Percentiles rank a stretch among this genome's conserved stretches.
Conservation (phyloP, 2,888 invertebrate species). For the Mellilla xanthometata region DNA sequence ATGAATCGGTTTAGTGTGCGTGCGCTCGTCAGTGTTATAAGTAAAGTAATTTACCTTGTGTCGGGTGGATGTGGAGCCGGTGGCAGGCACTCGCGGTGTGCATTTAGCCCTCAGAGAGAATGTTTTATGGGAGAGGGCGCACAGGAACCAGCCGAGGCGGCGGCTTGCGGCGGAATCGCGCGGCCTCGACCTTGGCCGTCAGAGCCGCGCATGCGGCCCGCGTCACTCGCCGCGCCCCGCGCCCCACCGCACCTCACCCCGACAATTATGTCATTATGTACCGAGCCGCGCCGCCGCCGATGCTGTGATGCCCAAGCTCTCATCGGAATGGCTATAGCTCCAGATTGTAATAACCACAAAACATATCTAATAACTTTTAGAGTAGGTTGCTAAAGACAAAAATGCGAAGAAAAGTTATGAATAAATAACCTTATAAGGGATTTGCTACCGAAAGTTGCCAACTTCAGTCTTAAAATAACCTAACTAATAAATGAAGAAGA, state of each 20-base stretch:
- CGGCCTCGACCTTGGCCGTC: constrained; percentile 82
- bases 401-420: no score
- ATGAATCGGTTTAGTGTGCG: constrained; percentile 40
- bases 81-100: constrained; percentile 64
- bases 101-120: constrained; percentile 53
- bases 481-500: no score
- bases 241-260: constrained; percentile 41
- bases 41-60: constrained; percentile 49
- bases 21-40: constrained; percentile 5
- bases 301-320: constrained; percentile 68
- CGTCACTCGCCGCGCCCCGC: constrained; percentile 49
- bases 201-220: constrained; percentile 80
- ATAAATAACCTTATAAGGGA: no score
- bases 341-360: constrained; percentile 43
- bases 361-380: constrained; percentile 13
- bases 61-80: constrained; percentile 23
- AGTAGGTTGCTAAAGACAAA: no score
- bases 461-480: no score
- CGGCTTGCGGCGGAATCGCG: constrained; percentile 78
- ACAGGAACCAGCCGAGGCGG: constrained; percentile 69
- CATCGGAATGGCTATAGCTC: constrained; percentile 42
- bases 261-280: constrained; percentile 81
- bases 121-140: constrained; percentile 62
- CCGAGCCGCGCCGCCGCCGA: constrained; percentile 45
- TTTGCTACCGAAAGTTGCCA: no score